These are phyloP conservation scores for Drosophila orena DNA, from an alignment of 1,140 invertebrate species.

Conservation along the genomic window DNA sequence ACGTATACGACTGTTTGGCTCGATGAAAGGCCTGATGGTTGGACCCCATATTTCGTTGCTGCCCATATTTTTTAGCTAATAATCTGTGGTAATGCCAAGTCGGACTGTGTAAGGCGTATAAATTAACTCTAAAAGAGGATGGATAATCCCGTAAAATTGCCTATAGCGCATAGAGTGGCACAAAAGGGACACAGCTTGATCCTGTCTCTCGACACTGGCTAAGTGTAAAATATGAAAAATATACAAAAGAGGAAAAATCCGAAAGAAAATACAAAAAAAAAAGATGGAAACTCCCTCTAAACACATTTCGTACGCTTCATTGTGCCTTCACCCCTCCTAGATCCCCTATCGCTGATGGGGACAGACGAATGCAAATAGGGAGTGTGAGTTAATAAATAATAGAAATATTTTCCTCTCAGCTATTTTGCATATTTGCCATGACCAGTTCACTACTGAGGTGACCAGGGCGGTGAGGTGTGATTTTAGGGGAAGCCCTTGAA, in stretches of 20 bases:
- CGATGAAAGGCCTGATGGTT: background rate
- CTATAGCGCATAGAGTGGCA: slow-evolving; percentile 20
- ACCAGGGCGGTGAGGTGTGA: background rate
- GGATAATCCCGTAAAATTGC: background rate
- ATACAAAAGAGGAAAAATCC: slow-evolving; percentile 41
- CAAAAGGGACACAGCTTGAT: slow-evolving; percentile 38
- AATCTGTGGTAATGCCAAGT: background rate
- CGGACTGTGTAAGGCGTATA: background rate
- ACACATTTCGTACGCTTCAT: slow-evolving; percentile 73
- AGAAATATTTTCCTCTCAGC: slow-evolving; percentile 73
- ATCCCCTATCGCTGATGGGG: slow-evolving; percentile 10
- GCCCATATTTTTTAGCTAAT: too few species aligned
- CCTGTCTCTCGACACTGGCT: slow-evolving; percentile 37
- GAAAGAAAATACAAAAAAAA: slow-evolving; percentile 2
- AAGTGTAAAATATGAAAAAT: slow-evolving; percentile 69
- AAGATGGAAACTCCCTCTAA: slow-evolving; percentile 41
- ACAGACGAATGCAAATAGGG: slow-evolving; percentile 54
- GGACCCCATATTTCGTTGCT: too few species aligned
- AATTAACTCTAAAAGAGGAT: background rate
- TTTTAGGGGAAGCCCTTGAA: slow-evolving; percentile 23
- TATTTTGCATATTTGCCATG: slow-evolving; percentile 72
- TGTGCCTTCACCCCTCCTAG: slow-evolving; percentile 24
- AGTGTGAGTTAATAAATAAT: slow-evolving; percentile 78
- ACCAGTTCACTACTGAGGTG: slow-evolving; percentile 8
- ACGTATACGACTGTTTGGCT: background rate